Evolutionary conservation across 2,888 invertebrate genomes (phyloP).

Genomic region (Metallyticus violacea): DNA sequence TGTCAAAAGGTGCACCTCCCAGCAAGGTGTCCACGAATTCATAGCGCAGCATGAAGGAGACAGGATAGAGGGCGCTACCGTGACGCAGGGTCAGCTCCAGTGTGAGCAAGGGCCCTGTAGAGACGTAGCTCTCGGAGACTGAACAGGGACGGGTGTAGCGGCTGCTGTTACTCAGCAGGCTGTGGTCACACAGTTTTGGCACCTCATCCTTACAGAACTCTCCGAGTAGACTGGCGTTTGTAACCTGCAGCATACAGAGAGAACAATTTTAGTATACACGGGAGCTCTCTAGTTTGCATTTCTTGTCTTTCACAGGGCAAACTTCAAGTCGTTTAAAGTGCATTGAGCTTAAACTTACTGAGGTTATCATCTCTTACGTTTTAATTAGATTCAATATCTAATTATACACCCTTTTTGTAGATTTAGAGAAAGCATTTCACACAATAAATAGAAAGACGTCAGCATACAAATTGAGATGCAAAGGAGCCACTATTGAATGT

Average conservation of each 20-base stretch:
- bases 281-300: too few relatives aligned
- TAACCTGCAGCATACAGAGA: background rate
- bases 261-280: too few relatives aligned
- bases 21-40: constrained; percentile 77
- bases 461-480: too few relatives aligned
- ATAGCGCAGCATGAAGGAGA: constrained; percentile 73
- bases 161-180: constrained; percentile 69
- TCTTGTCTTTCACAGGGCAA: too few relatives aligned
- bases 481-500: too few relatives aligned
- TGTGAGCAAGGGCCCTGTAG: constrained; percentile 69
- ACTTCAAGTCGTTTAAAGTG: too few relatives aligned
- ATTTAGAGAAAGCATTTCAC: too few relatives aligned
- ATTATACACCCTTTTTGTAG: too few relatives aligned
- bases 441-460: too few relatives aligned
- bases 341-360: too few relatives aligned
- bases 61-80: constrained; percentile 74
- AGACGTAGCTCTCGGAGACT: constrained; percentile 72
- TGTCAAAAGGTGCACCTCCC: constrained; percentile 60
- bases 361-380: too few relatives aligned
- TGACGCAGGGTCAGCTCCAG: constrained; percentile 72
- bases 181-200: constrained; percentile 71
- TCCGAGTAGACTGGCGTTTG: constrained; percentile 60
- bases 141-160: constrained; percentile 68
- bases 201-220: constrained; percentile 76
- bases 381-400: too few relatives aligned